Evolutionary conservation across 2,113 vertebrate species (phyloP).

Genomic region (Trogon melanurus): DNA sequence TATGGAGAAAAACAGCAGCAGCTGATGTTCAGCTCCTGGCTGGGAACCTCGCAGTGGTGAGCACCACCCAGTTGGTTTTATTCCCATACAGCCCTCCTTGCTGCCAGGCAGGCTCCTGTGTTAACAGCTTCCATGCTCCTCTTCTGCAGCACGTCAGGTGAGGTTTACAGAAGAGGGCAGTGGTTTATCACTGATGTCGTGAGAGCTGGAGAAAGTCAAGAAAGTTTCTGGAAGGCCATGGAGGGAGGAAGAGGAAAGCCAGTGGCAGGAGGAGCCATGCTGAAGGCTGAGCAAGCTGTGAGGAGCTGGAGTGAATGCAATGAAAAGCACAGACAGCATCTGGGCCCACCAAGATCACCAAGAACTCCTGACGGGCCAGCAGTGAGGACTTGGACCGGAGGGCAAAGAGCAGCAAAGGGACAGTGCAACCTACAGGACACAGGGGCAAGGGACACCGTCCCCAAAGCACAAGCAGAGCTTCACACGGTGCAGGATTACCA

Average conservation of each 20-base stretch:
- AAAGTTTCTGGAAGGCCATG: neutral
- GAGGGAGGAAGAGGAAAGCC: neutral
- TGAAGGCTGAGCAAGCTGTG: neutral
- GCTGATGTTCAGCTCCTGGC: neutral
- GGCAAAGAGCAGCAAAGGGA: neutral
- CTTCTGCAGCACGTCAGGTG: neutral
- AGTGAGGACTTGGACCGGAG: neutral
- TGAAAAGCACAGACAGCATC: neutral
- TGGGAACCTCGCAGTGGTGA: neutral
- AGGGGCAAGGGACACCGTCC: neutral
- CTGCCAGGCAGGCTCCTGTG: neutral
- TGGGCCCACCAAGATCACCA: neutral
- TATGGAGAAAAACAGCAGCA: neutral
- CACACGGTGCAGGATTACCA: fast-evolving
- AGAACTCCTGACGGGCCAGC: neutral
- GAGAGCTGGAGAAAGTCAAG: neutral
- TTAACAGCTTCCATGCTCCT: neutral
- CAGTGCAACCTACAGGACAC: fast-evolving
- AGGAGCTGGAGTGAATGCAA: neutral
- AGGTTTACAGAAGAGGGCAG: neutral
- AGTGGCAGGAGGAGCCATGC: fast-evolving
- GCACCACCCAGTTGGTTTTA: neutral
- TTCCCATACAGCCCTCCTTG: neutral
- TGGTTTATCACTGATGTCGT: neutral
- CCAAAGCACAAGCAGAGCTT: neutral